Conservation (phyloP, 1,140 invertebrate species). For the Antheraea pernyi region DNA sequence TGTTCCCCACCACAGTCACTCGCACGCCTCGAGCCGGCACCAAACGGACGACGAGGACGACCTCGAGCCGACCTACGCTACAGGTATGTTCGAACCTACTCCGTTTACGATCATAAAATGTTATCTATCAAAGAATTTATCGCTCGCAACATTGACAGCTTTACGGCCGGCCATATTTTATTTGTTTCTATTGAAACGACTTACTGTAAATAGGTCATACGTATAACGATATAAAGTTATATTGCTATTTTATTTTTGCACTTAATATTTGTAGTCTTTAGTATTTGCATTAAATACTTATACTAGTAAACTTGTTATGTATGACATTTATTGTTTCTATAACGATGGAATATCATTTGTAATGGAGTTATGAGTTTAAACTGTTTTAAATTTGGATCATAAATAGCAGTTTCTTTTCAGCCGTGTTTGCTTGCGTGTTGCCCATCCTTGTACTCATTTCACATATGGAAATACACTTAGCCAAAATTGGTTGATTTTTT, state of each 20-base stretch:
- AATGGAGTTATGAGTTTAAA: too few relatives aligned
- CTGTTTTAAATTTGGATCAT: too few relatives aligned
- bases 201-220: conserved; percentile 14
- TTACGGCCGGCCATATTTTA: conserved; percentile 28
- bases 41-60: conserved; percentile 76
- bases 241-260: neutral
- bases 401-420: too few relatives aligned
- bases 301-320: neutral
- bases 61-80: conserved; percentile 75
- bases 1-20: conserved; percentile 61
- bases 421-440: too few relatives aligned
- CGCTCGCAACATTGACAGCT: conserved; percentile 27
- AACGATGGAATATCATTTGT: too few relatives aligned
- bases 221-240: conserved; percentile 2
- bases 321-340: neutral
- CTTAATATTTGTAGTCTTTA: conserved; percentile 2
- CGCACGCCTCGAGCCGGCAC: conserved; percentile 64
- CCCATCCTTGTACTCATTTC: too few relatives aligned
- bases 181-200: conserved; percentile 13
- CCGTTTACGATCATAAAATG: conserved; percentile 17
- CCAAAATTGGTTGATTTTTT: too few relatives aligned
- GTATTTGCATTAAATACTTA: neutral
- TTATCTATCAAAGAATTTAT: conserved; percentile 22
- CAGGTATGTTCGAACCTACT: conserved; percentile 52
- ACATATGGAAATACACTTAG: too few relatives aligned